These are phyloP conservation scores for Clivina fossor DNA, from an alignment of 2,888 invertebrate species.

Conservation along the genomic window DNA sequence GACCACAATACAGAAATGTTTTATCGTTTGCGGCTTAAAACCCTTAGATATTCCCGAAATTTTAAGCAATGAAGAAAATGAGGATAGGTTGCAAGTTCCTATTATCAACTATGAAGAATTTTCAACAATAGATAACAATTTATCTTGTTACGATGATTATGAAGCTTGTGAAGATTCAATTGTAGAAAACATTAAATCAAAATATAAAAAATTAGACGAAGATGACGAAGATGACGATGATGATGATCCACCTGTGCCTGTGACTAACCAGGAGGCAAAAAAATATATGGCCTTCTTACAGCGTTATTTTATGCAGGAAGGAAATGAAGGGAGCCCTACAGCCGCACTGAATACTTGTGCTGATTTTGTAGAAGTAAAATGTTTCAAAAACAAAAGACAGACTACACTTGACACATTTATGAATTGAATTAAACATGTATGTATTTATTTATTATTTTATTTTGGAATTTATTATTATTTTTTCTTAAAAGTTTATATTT, in stretches of 20 bases:
- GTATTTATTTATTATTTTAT: no score
- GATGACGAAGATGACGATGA: conserved; percentile 32
- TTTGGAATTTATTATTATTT: no score
- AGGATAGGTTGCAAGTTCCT: conserved; percentile 10
- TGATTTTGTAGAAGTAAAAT: conserved; percentile 37
- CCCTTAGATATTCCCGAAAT: conserved; percentile 18
- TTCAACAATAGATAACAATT: conserved; percentile 33
- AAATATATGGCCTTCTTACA: conserved; percentile 34
- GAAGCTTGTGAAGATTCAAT: conserved; percentile 32
- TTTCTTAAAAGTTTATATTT: no score
- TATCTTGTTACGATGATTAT: conserved; percentile 31
- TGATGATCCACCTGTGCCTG: conserved; percentile 15
- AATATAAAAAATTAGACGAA: no score
- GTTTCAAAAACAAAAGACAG: no score
- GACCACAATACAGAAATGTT: conserved; percentile 34
- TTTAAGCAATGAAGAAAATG: conserved; percentile 17
- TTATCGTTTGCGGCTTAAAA: conserved; percentile 34
- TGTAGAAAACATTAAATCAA: conserved; percentile 32
- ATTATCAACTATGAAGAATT: conserved; percentile 30
- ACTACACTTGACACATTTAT: no score
- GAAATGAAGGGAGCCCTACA: conserved; percentile 33
- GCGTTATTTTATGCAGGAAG: conserved; percentile 36
- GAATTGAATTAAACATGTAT: no score
- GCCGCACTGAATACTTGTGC: conserved; percentile 33
- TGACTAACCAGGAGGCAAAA: conserved; percentile 36